Evolutionary conservation across 2,888 invertebrate species (phyloP).

Genomic region (Podabrus alpinus): DNA sequence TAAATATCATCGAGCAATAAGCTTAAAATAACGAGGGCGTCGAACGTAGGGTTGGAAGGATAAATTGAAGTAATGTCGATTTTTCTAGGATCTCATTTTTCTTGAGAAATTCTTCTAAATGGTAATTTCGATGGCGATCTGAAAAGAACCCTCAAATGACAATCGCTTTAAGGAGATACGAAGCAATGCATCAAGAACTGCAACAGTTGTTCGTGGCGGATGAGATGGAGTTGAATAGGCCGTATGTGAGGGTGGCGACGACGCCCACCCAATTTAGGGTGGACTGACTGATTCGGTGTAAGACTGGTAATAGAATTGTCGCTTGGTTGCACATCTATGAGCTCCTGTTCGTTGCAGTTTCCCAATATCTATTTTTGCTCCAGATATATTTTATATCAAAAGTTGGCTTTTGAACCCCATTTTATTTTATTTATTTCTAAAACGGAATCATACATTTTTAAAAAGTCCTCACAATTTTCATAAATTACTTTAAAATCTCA

Average conservation of each 20-base stretch:
- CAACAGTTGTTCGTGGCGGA: slow-evolving; percentile 37
- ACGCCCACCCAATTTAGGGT: slow-evolving; percentile 32
- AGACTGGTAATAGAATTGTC: slow-evolving; percentile 43
- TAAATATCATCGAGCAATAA: neutral
- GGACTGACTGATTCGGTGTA: slow-evolving; percentile 37
- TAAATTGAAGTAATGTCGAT: neutral
- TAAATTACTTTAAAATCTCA: neutral
- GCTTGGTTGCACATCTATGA: slow-evolving; percentile 38
- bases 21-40: slow-evolving; percentile 1
- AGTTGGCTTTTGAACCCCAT: slow-evolving; percentile 24
- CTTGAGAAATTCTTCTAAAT: slow-evolving; percentile 14
- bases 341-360: slow-evolving; percentile 32
- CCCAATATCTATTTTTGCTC: slow-evolving; percentile 31
- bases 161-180: slow-evolving; percentile 24
- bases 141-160: slow-evolving; percentile 17
- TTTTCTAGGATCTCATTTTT: slow-evolving; percentile 11
- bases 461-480: neutral
- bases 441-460: neutral
- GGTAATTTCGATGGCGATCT: slow-evolving; percentile 17
- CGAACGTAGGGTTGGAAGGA: neutral
- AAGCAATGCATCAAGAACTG: slow-evolving; percentile 31
- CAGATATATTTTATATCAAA: slow-evolving; percentile 34
- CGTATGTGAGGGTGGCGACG: slow-evolving; percentile 19
- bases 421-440: slow-evolving; percentile 20
- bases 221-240: slow-evolving; percentile 13